phyloP scores from a whole-genome alignment of 2,888 invertebrate genomes.

The Rhingia rostrata region DNA sequence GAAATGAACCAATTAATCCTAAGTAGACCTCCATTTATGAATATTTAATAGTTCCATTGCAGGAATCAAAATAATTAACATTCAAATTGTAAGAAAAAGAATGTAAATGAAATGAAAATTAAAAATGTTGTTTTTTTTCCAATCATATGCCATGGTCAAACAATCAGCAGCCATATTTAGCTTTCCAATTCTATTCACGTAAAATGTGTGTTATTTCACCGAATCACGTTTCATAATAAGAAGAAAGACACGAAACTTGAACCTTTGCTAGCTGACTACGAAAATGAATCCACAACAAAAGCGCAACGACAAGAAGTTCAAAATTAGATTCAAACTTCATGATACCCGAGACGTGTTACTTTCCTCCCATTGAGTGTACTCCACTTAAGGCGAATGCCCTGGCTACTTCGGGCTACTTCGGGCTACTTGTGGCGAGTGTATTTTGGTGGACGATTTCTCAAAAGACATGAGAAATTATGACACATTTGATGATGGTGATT shows the following conservation, averaged over 20 bases:
- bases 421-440: neutral
- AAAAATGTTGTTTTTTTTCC: conserved; percentile 29
- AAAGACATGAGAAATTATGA: conserved; percentile 49
- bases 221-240: conserved; percentile 28
- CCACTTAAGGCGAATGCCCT: neutral
- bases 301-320: conserved; percentile 30
- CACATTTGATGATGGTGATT: conserved; percentile 43
- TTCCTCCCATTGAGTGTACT: conserved; percentile 9
- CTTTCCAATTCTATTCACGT: conserved; percentile 31
- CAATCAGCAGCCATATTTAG: conserved; percentile 3
- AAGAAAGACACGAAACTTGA: conserved; percentile 5
- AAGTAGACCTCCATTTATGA: too few species aligned
- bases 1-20: too few species aligned
- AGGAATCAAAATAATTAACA: too few species aligned
- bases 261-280: neutral
- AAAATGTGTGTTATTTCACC: conserved; percentile 34
- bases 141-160: conserved; percentile 3
- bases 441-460: conserved; percentile 35
- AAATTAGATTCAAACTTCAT: conserved; percentile 55
- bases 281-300: conserved; percentile 28
- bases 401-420: neutral
- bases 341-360: conserved; percentile 52
- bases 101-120: neutral
- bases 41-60: too few species aligned
- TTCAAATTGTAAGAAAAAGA: too few species aligned